Percentiles rank a stretch among this genome's conserved stretches.
These are phyloP conservation scores for Neolamprologus hecqui DNA, from an alignment of 2,113 vertebrate genomes.

Conservation along the genomic window DNA sequence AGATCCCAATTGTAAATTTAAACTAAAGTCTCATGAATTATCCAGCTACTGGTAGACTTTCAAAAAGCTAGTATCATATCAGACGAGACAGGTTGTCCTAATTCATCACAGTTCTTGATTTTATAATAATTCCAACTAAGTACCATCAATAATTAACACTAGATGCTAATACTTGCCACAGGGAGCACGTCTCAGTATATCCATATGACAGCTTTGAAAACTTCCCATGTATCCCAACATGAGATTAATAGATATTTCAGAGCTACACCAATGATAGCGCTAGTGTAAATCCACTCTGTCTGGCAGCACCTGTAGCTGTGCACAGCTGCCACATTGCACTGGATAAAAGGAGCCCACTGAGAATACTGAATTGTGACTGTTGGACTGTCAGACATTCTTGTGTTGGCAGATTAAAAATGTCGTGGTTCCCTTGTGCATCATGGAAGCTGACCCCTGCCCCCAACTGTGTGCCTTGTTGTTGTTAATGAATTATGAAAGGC, in stretches of 20 bases:
- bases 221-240: not conserved
- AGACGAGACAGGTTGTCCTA: not conserved
- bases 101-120: not conserved
- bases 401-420: conserved; percentile 10
- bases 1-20: not conserved
- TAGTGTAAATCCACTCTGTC: not conserved
- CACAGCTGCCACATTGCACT: not conserved
- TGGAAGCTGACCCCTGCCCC: conserved; percentile 14
- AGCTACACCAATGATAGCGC: not conserved
- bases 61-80: not conserved
- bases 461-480: not conserved
- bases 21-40: not conserved
- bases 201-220: not conserved
- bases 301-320: not conserved
- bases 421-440: not conserved
- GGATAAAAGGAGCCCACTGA: conserved; percentile 2
- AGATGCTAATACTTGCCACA: not conserved
- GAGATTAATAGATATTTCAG: conserved; percentile 1
- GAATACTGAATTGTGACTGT: not conserved
- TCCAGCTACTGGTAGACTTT: not conserved
- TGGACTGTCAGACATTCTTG: not conserved
- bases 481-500: conserved; percentile 22
- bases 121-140: not conserved
- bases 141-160: conserved; percentile 7
- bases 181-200: not conserved